Evolutionary conservation across 2,888 invertebrate genomes (phyloP).

Genomic region (Cetonia aurata): DNA sequence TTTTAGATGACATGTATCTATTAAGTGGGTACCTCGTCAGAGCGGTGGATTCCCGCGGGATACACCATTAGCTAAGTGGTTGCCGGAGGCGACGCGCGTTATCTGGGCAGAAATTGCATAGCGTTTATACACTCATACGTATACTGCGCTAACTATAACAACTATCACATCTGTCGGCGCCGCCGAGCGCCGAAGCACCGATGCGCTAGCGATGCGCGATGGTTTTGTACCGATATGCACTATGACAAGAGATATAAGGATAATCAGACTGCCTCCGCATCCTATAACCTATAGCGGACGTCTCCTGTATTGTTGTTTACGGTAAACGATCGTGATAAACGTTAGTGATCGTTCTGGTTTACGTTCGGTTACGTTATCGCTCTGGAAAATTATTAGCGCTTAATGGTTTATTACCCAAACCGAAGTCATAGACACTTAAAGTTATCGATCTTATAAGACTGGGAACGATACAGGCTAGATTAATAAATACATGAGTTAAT

Average conservation of each 20-base stretch:
- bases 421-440: constrained; percentile 7
- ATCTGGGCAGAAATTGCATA: constrained; percentile 37
- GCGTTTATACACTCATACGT: constrained; percentile 19
- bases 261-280: not conserved
- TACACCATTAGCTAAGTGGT: constrained; percentile 57
- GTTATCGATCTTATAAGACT: constrained; percentile 3
- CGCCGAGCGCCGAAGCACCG: constrained; percentile 39
- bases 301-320: constrained; percentile 36
- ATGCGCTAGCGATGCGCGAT: constrained; percentile 43
- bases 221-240: constrained; percentile 43
- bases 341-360: constrained; percentile 29
- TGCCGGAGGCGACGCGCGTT: constrained; percentile 45
- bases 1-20: constrained; percentile 58
- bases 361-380: constrained; percentile 32
- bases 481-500: too few species aligned
- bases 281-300: not conserved
- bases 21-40: constrained; percentile 56
- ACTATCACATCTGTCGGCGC: constrained; percentile 49
- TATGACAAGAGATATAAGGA: not conserved
- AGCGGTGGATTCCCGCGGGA: constrained; percentile 51
- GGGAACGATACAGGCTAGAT: too few species aligned
- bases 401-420: constrained; percentile 25
- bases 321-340: constrained; percentile 51
- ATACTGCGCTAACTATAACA: constrained; percentile 24
- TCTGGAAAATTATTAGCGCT: constrained; percentile 30